Percentiles rank a stretch among this genome's conserved stretches.
These are phyloP conservation scores for Crepidodera aurea DNA, from an alignment of 2,888 invertebrate species.

Conservation along the genomic window DNA sequence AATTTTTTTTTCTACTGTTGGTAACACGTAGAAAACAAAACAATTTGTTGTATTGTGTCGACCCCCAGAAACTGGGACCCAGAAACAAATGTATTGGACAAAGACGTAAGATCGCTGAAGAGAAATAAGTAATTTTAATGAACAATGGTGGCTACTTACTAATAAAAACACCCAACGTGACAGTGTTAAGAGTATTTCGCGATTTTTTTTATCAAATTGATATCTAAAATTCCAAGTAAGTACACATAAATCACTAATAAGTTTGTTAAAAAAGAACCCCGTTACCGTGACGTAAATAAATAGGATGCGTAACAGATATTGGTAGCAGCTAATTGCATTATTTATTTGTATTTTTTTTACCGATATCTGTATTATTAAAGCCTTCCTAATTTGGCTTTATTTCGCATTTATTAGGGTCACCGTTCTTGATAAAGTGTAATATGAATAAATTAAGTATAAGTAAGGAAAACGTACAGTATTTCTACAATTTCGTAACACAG, in stretches of 20 bases:
- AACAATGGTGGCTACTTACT: slow-evolving; percentile 8
- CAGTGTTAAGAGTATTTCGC: background rate
- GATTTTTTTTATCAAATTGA: background rate
- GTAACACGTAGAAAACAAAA: slow-evolving; percentile 1
- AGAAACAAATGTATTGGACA: background rate
- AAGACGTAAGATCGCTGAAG: background rate
- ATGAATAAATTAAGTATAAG: too few species aligned
- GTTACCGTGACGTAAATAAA: background rate
- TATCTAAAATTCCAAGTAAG: background rate
- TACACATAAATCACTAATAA: background rate
- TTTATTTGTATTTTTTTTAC: background rate
- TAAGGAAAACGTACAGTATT: too few species aligned
- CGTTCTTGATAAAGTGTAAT: too few species aligned
- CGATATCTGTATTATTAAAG: background rate
- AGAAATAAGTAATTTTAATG: background rate
- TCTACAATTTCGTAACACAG: too few species aligned
- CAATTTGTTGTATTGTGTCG: slow-evolving; percentile 7
- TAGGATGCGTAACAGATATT: slow-evolving; percentile 1
- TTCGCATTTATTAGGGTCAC: too few species aligned
- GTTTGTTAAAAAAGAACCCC: background rate
- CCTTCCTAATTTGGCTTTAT: too few species aligned
- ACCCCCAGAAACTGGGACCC: background rate
- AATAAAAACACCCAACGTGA: slow-evolving; percentile 3
- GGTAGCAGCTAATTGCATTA: background rate
- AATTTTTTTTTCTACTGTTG: background rate